A percentile compares a stretch with the other conserved stretches of the same genome.
phyloP scores from a whole-genome alignment of 2,888 invertebrate genomes.

The Xestia rhomboidea region DNA sequence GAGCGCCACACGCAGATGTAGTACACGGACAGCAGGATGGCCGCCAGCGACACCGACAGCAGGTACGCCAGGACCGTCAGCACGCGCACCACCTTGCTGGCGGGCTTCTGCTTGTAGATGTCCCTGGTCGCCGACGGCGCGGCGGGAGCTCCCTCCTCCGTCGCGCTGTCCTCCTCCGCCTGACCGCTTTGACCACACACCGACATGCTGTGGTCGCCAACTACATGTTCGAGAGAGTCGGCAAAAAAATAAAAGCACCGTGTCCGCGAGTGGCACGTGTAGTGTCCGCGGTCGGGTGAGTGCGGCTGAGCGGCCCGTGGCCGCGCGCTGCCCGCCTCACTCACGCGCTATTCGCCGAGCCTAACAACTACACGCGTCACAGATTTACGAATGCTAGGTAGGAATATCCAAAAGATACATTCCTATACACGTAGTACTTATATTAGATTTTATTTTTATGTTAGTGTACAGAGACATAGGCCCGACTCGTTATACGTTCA shows the following conservation, averaged over 20 bases:
- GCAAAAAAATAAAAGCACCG: slow-evolving; percentile 68
- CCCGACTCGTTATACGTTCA: no score
- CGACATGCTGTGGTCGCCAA: slow-evolving; percentile 80
- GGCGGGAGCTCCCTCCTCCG: slow-evolving; percentile 58
- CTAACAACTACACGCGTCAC: slow-evolving; percentile 85
- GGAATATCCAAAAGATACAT: slow-evolving; percentile 6
- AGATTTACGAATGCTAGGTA: slow-evolving; percentile 70
- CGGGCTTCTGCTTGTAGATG: slow-evolving; percentile 83
- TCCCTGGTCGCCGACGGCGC: slow-evolving; percentile 72
- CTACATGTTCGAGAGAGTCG: slow-evolving; percentile 71
- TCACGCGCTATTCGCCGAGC: slow-evolving; percentile 72
- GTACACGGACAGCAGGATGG: slow-evolving; percentile 95
- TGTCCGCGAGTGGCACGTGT: slow-evolving; percentile 77
- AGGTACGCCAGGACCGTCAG: slow-evolving; percentile 95
- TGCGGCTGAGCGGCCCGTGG: slow-evolving; percentile 61
- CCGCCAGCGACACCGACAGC: slow-evolving; percentile 96
- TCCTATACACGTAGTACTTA: background rate
- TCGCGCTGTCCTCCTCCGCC: slow-evolving; percentile 65
- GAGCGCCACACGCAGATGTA: slow-evolving; percentile 95
- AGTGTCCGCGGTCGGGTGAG: slow-evolving; percentile 79
- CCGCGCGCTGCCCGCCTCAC: slow-evolving; percentile 59
- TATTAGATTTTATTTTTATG: background rate
- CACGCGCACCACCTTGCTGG: slow-evolving; percentile 90
- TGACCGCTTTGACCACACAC: slow-evolving; percentile 82
- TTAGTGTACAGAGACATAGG: no score